Base-by-base conservation (phyloP, 2,797 vertebrate species). In the Lepilemur ruficaudatus region DNA sequence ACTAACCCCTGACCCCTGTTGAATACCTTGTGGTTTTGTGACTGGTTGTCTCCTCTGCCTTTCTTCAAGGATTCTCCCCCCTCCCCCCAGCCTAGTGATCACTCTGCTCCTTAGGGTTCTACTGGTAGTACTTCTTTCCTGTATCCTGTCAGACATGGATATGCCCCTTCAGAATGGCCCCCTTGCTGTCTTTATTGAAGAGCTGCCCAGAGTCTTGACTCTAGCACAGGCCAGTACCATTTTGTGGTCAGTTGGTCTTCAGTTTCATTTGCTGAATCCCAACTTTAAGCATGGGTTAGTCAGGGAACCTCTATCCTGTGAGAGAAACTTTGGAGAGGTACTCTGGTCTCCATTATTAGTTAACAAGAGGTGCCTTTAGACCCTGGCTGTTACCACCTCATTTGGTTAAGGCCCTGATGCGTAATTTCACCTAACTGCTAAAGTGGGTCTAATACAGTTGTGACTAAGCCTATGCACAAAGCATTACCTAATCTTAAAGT, bases 291-390 rank as follows among this genome's bases (percentile, higher is more conserved):
- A 12, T 89, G n/a, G 48, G 50, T 41, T 76, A 52, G n/a, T 84
- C 59, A 67, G 23, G 35, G 75, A 94, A 25, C 65, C 35, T 89
- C 38, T 30, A 7, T 87, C 30, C 50, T 75, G 3, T 82, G 52
- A 12, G 55, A 83, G 61, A 72, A 35, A 76, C 41, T 88, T 81
- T 23, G 72, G 73, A 94, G 69, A 92, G 75, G 52, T 7, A 32
- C n/a, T 95, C 7, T 63, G 89, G 28, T 95, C 90, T 93, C 93
- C 80, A 4, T 82, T 52, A 52, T 78, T 89, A 41, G 50, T 97
- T 92, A 91, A 41, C 43, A 92, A 75, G 70, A 90, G 48, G 70
- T 94, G 28, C 80, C 85, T 95, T 94, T 52, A 78, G 88, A 83
- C 76, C 55, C 52, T 50, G 15, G 76, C 55, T 92, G 32, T 91